A percentile compares a stretch with the other conserved stretches of the same genome.
These are phyloP conservation scores for Ochotona princeps DNA, from an alignment of 2,113 vertebrate species.

Conservation along the genomic window DNA sequence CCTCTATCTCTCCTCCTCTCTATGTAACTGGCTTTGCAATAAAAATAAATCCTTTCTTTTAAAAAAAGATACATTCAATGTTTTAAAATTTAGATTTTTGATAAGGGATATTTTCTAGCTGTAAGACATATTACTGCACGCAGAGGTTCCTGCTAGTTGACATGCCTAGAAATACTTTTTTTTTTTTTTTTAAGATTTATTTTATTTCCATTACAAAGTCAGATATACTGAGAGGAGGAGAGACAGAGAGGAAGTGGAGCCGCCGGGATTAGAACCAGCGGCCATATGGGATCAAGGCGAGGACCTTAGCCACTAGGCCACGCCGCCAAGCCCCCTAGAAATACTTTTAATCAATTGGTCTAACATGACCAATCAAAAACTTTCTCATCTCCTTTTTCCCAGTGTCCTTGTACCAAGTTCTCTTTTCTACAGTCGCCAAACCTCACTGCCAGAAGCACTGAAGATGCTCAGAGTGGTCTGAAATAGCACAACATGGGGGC, in stretches of 20 bases:
- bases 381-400: conserved; percentile 23
- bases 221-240: too few species aligned
- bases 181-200: too few species aligned
- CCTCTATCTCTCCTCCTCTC: too few species aligned
- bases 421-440: background rate
- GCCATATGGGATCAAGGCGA: too few species aligned
- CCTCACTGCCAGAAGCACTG: background rate
- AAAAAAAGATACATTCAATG: background rate
- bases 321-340: too few species aligned
- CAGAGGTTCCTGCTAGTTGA: background rate
- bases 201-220: too few species aligned
- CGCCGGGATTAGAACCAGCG: too few species aligned
- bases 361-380: conserved; percentile 7
- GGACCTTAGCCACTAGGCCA: too few species aligned
- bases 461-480: background rate
- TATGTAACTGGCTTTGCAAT: too few species aligned
- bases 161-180: conserved; percentile 12
- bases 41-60: too few species aligned
- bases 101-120: conserved; percentile 16
- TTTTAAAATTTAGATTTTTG: conserved; percentile 24
- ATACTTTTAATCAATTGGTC: background rate
- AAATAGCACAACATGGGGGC: background rate
- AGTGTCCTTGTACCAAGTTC: conserved; percentile 4
- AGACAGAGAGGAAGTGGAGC: too few species aligned
- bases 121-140: conserved; percentile 24